Evolutionary conservation across 2,888 invertebrate genomes (phyloP).

Genomic region (Silvanus unidentatus): DNA sequence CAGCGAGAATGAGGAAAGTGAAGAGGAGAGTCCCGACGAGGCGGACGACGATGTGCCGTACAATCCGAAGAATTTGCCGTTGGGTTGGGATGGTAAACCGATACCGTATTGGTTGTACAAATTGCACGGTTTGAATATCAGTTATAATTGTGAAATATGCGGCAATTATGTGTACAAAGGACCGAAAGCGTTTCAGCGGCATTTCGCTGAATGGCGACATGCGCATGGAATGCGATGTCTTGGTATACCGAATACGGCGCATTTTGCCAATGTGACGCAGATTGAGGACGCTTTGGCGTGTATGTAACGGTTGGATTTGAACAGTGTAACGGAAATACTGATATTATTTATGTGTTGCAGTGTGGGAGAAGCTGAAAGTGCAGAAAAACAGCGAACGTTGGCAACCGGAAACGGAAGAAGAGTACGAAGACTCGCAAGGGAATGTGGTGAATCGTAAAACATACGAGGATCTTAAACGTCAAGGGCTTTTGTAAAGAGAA

Average conservation of each 20-base stretch:
- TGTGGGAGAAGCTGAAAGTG: constrained; percentile 96
- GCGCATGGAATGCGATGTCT: constrained; percentile 96
- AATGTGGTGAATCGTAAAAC: constrained; percentile 99
- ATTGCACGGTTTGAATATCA: constrained; percentile 96
- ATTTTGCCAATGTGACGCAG: constrained; percentile 99
- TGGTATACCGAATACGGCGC: constrained; percentile 98
- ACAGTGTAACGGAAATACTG: constrained; percentile 6
- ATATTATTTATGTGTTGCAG: constrained; percentile 50
- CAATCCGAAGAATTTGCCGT: constrained; percentile 97
- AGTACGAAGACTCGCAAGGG: constrained; percentile 96
- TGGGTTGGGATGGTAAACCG: constrained; percentile 96
- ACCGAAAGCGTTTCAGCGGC: constrained; percentile 98
- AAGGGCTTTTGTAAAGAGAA: constrained; percentile 89
- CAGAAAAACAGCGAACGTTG: constrained; percentile 94
- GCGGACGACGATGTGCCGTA: constrained; percentile 94
- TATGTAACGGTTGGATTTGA: constrained; percentile 45
- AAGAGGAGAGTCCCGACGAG: constrained; percentile 73
- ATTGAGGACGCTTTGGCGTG: constrained; percentile 94
- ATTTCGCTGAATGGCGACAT: constrained; percentile 91
- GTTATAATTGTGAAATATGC: constrained; percentile 98
- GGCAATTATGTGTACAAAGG: constrained; percentile 98
- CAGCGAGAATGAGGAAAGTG: constrained; percentile 84
- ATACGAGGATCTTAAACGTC: constrained; percentile 96
- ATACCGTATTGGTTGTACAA: constrained; percentile 99
- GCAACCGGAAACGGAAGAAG: constrained; percentile 96